Evolutionary conservation across 2,797 vertebrate genomes (phyloP).

Genomic region (Smutsia temminckii): DNA sequence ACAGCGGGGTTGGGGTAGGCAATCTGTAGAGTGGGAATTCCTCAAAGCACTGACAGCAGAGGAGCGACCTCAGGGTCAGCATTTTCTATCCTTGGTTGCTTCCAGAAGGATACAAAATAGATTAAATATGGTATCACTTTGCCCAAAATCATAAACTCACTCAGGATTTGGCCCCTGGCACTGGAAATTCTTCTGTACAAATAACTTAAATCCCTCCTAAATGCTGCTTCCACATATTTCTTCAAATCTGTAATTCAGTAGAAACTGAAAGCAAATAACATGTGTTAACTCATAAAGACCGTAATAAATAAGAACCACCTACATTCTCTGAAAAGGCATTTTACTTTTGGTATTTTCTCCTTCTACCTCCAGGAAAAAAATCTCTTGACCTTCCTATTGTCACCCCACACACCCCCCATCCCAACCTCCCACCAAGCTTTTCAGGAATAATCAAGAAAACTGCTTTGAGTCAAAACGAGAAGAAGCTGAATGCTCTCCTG

Average conservation of each 20-base stretch:
- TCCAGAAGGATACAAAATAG: neutral
- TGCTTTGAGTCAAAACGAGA: neutral
- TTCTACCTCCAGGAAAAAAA: neutral
- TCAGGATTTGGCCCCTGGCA: neutral
- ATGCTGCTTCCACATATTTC: neutral
- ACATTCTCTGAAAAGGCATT: neutral
- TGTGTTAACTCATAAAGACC: neutral
- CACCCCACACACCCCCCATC: no score
- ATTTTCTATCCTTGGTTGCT: neutral
- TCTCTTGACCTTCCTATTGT: neutral
- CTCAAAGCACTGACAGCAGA: neutral
- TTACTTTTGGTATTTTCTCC: neutral
- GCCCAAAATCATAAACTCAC: neutral
- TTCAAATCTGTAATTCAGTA: constrained; percentile 24
- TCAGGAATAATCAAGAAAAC: neutral
- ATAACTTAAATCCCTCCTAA: neutral
- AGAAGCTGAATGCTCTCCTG: neutral
- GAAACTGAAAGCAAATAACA: neutral
- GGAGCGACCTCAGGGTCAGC: neutral
- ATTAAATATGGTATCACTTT: neutral
- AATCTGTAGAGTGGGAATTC: neutral
- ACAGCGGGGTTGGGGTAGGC: neutral
- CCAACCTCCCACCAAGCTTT: neutral
- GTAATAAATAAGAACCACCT: neutral
- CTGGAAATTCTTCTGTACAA: neutral